Evolutionary conservation across 2,797 vertebrate species (phyloP).

Genomic region (Echiichthys vipera): DNA sequence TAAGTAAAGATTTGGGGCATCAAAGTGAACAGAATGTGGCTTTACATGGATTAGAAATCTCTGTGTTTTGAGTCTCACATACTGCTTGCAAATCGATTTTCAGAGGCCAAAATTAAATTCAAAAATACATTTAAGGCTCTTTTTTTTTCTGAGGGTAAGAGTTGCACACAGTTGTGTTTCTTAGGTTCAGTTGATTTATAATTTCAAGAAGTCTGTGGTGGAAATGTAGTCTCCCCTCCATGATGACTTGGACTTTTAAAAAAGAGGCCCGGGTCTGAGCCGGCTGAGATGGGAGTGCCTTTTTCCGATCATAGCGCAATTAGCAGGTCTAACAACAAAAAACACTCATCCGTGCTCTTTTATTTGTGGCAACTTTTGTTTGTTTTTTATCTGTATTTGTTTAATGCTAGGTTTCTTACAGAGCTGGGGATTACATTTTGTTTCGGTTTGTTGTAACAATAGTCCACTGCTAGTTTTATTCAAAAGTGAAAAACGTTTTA

Average conservation of each 20-base stretch:
- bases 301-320: constrained; percentile 84
- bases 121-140: constrained; percentile 33
- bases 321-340: constrained; percentile 79
- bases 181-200: constrained; percentile 38
- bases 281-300: constrained; percentile 84
- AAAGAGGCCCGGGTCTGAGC: constrained; percentile 67
- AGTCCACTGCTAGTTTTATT: constrained; percentile 86
- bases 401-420: constrained; percentile 86
- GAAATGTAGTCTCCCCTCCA: constrained; percentile 67
- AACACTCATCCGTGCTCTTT: constrained; percentile 72
- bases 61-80: constrained; percentile 16
- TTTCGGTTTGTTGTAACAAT: constrained; percentile 80
- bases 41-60: constrained; percentile 26
- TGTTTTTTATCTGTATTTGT: constrained; percentile 67
- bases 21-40: constrained; percentile 45
- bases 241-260: constrained; percentile 59
- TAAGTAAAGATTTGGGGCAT: constrained; percentile 40
- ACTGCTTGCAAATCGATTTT: constrained; percentile 52
- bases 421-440: constrained; percentile 80
- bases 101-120: constrained; percentile 48
- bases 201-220: constrained; percentile 47
- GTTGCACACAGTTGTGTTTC: constrained; percentile 32
- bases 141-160: constrained; percentile 42
- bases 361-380: constrained; percentile 61
- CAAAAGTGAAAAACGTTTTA: constrained; percentile 85